Evolutionary conservation across 2,888 invertebrate genomes (phyloP), one percentile per base, ranked within the genome.

Genomic region (Lutraria lutraria): DNA sequence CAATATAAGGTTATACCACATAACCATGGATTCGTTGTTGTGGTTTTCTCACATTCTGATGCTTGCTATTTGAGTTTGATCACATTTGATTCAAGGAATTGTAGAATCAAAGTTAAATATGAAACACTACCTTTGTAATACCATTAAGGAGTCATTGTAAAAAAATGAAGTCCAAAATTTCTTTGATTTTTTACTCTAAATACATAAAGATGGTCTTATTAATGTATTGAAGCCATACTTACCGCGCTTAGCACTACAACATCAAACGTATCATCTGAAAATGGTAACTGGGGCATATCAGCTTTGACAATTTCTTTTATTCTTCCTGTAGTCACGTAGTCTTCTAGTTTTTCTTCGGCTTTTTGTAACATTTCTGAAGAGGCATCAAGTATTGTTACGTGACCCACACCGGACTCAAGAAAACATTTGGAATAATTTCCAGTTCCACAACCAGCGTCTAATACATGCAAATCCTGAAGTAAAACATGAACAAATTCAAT

Each of bases 371-470:
- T 91, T 19, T 89, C 91, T 15, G 54, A 43, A 29, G 87, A 88
- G 8, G 85, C 89, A 72, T 91, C 91, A 25, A 88, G 31, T 81
- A 91, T 56, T 8, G 90, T 83, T 15, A 91, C 60, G 31, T 81
- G 87, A 19, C 91, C 86, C 21, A 84, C 81, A 15, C 89, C 91
- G 60, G 56, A 82, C 4, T 87, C 56, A 21, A 90, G 29, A 12
- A 91, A 80, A 72, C 60, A 87, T 29, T 83, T 85, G 15, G 86
- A 56, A 29, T 86, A 86, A 29, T 86, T 86, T 16, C 86, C 86
- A 31, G 91, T 89, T 53, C 89, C 91, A 63, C 91, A 91, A n/a
- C 89, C 91, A 76, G 88, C 88, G 53, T 91, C 91, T 34, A 89
- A 68, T 8, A 91, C 56, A 80, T 89, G 88, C 12, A 89, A 19